Conservation (phyloP, 2,797 vertebrate genomes). For the Clarias platycephalus region DNA sequence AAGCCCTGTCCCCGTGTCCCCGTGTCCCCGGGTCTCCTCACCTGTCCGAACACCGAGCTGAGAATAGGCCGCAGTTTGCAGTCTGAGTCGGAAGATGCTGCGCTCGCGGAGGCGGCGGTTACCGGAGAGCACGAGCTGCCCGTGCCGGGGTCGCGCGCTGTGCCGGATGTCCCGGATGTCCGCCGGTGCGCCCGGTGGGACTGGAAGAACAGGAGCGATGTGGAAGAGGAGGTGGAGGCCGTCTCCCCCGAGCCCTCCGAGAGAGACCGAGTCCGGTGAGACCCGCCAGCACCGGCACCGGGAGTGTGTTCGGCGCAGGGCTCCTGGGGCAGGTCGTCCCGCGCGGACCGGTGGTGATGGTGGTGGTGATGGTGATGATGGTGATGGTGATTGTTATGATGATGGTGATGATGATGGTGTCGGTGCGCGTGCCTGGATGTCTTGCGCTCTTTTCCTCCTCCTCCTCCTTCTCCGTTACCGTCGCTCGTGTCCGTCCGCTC, state of each 20-base stretch:
- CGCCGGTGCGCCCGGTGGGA: constrained; percentile 9
- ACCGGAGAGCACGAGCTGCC: constrained; percentile 72
- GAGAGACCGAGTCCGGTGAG: constrained; percentile 68
- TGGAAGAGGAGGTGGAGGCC: constrained; percentile 39
- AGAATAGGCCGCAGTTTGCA: constrained; percentile 86
- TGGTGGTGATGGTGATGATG: constrained; percentile 53
- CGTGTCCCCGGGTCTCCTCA: constrained; percentile 66
- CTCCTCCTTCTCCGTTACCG: background rate
- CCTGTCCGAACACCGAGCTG: constrained; percentile 95
- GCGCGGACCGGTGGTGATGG: constrained; percentile 54
- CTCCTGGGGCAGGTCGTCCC: constrained; percentile 65
- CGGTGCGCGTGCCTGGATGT: constrained; percentile 69
- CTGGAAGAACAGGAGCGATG: constrained; percentile 23
- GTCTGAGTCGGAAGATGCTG: constrained; percentile 78
- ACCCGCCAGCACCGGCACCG: constrained; percentile 58
- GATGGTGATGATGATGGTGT: constrained; percentile 60
- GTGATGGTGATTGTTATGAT: constrained; percentile 52
- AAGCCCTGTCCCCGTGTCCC: background rate
- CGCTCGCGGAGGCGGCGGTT: constrained; percentile 74
- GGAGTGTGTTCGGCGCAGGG: constrained; percentile 60
- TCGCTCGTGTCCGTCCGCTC: constrained; percentile 62
- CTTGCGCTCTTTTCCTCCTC: constrained; percentile 67
- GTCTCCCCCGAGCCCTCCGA: constrained; percentile 74
- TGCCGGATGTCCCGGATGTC: constrained; percentile 41
- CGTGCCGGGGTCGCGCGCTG: constrained; percentile 63